These are phyloP conservation scores for Scrobipalpa atriplicella DNA, from an alignment of 2,888 invertebrate genomes.

Conservation along the genomic window DNA sequence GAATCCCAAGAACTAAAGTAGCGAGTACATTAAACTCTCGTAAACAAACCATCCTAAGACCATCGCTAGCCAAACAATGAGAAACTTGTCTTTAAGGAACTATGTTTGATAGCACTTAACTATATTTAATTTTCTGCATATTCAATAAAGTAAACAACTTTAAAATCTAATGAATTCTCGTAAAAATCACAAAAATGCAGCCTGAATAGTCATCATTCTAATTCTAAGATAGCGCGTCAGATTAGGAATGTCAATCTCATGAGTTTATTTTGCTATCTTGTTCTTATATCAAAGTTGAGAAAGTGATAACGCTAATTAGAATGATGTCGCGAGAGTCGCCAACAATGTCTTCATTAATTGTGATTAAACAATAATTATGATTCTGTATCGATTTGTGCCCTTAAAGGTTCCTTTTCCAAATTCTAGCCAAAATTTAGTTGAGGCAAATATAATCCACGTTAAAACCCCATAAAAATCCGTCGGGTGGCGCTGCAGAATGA, in stretches of 20 bases:
- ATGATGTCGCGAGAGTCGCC: too few relatives aligned
- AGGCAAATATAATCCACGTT: conserved; percentile 71
- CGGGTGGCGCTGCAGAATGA: conserved; percentile 65
- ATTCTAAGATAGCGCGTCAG: too few relatives aligned
- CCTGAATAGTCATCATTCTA: too few relatives aligned
- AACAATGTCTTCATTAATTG: neutral
- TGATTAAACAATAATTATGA: neutral
- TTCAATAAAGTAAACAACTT: too few relatives aligned
- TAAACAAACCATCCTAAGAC: conserved; percentile 57
- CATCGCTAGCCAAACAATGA: conserved; percentile 32
- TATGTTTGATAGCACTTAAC: neutral
- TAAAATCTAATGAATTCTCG: too few relatives aligned
- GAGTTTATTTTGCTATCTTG: too few relatives aligned
- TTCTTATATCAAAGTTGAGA: too few relatives aligned
- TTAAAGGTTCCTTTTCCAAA: neutral
- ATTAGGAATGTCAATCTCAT: too few relatives aligned
- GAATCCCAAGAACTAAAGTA: conserved; percentile 21
- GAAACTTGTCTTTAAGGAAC: neutral
- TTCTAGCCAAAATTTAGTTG: conserved; percentile 28
- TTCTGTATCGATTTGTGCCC: neutral
- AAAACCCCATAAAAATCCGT: conserved; percentile 72
- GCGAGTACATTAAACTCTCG: conserved; percentile 67
- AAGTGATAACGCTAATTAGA: too few relatives aligned
- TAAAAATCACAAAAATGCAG: too few relatives aligned
- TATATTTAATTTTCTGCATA: too few relatives aligned